Percentiles rank a stretch among this genome's conserved stretches.
These are phyloP conservation scores for Echinarachnius parma DNA, from an alignment of 53 echinoderm and acorn worm species.

Conservation along the genomic window DNA sequence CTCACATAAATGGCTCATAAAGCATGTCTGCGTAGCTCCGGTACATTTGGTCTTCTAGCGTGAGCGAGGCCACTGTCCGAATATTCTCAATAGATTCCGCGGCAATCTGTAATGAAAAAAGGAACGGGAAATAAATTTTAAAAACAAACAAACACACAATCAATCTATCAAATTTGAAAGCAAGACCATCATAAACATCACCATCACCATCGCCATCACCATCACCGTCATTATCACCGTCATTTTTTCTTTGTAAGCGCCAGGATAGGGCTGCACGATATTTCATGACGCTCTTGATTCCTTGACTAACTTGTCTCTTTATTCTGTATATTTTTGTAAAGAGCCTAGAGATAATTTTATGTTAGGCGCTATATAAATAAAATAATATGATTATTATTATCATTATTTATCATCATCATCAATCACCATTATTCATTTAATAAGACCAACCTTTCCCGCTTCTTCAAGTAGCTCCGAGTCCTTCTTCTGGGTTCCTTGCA, in stretches of 20 bases:
- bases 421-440: no score
- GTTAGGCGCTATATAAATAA: no score
- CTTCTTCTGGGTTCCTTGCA: constrained; percentile 50
- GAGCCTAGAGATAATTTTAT: no score
- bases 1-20: constrained; percentile 69
- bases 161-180: not conserved
- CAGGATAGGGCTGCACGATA: no score
- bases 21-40: constrained; percentile 53
- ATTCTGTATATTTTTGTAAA: no score
- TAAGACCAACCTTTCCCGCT: constrained; percentile 77
- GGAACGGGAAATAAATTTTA: not conserved
- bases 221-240: not conserved
- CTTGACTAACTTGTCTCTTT: not conserved
- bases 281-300: no score
- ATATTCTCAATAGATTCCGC: constrained; percentile 87
- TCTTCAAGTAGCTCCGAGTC: constrained; percentile 52
- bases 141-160: not conserved
- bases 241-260: no score
- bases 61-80: constrained; percentile 74
- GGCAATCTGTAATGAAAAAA: constrained; percentile 61
- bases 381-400: no score
- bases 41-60: constrained; percentile 59
- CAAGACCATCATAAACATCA: not conserved
- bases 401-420: constrained; percentile 2
- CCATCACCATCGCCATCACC: not conserved